These are phyloP conservation scores for Sphenopsis melanotis DNA, from an alignment of 2,797 vertebrate species.

Conservation along the genomic window DNA sequence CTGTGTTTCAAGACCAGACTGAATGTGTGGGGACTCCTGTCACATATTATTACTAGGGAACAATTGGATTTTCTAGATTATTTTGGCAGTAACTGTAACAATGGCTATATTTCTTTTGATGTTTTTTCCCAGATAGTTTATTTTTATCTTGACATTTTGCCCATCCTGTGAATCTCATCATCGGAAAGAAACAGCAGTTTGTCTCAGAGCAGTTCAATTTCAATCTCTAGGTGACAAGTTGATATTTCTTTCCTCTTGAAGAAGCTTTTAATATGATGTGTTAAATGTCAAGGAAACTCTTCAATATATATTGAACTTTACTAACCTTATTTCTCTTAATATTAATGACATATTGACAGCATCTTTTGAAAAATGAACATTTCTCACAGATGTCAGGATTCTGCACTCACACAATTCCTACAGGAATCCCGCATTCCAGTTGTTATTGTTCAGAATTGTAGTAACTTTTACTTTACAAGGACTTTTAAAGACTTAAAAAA, in stretches of 20 bases:
- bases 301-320: slow-evolving; percentile 75
- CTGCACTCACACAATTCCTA: slow-evolving; percentile 16
- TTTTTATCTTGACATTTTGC: slow-evolving; percentile 81
- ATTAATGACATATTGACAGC: slow-evolving; percentile 78
- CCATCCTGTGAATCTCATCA: slow-evolving; percentile 74
- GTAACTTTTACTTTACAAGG: background rate
- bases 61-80: slow-evolving; percentile 60
- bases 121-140: slow-evolving; percentile 58
- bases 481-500: background rate
- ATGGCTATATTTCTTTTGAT: slow-evolving; percentile 53
- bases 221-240: slow-evolving; percentile 78
- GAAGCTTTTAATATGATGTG: slow-evolving; percentile 78
- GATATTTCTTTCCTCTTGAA: slow-evolving; percentile 79
- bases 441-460: background rate
- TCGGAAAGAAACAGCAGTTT: slow-evolving; percentile 75
- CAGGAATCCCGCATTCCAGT: background rate
- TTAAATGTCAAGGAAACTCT: slow-evolving; percentile 80
- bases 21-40: slow-evolving; percentile 30
- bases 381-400: slow-evolving; percentile 47
- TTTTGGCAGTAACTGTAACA: slow-evolving; percentile 67
- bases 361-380: slow-evolving; percentile 55
- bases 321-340: slow-evolving; percentile 80
- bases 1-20: slow-evolving; percentile 45
- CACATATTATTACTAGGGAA: slow-evolving; percentile 17
- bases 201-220: slow-evolving; percentile 77